Conservation (phyloP, 2,797 vertebrate species). For the Acropternis orthonyx region DNA sequence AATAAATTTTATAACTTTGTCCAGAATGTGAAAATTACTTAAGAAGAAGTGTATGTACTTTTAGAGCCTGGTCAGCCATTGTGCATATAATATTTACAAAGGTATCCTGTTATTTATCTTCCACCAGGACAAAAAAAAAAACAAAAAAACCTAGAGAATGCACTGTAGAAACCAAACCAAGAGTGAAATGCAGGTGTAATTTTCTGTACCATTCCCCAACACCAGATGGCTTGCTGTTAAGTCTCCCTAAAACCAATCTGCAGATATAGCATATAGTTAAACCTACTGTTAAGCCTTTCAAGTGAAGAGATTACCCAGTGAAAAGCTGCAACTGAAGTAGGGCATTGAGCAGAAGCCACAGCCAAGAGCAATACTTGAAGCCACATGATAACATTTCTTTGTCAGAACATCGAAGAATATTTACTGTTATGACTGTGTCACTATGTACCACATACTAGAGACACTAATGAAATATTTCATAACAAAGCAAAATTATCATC, state of each 20-base stretch:
- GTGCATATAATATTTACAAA: not conserved
- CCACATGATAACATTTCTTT: not conserved
- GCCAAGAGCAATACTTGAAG: not conserved
- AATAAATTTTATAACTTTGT: not conserved
- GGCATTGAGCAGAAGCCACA: not conserved
- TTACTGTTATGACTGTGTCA: not conserved
- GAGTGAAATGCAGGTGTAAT: not conserved
- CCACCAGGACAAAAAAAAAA: not conserved
- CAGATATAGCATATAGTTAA: not conserved
- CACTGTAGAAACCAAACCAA: not conserved
- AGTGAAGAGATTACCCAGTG: not conserved
- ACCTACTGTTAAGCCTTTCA: not conserved
- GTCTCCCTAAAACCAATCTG: not conserved
- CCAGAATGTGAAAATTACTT: not conserved
- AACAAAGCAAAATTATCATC: not conserved
- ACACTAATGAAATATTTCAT: not conserved
- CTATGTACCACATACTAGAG: not conserved
- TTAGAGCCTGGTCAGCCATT: not conserved
- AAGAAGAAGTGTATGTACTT: fast-evolving
- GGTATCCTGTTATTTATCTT: not conserved
- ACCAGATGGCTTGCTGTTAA: not conserved
- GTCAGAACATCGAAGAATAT: not conserved
- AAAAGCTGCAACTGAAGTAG: not conserved
- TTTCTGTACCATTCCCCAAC: not conserved
- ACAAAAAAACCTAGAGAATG: fast-evolving